Evolutionary conservation across 2,888 invertebrate species (phyloP).

Genomic region (Dioctria linearis): DNA sequence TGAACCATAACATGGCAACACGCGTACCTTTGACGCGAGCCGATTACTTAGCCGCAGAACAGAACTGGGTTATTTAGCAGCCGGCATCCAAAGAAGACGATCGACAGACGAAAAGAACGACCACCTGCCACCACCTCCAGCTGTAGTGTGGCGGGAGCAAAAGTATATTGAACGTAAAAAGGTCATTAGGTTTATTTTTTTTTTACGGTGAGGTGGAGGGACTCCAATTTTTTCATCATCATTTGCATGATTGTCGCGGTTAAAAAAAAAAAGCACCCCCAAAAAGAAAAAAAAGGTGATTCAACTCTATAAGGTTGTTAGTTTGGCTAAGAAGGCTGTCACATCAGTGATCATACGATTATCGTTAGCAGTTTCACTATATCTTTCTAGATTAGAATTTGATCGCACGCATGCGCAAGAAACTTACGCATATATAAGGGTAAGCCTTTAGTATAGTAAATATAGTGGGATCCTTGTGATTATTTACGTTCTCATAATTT

Average conservation of each 20-base stretch:
- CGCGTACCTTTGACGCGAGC: slow-evolving; percentile 5
- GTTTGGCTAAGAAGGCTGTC: too few species aligned
- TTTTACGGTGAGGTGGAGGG: too few species aligned
- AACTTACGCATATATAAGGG: too few species aligned
- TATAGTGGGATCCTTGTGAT: background rate
- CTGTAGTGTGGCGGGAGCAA: background rate
- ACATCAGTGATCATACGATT: too few species aligned
- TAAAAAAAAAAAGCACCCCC: background rate
- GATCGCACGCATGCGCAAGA: too few species aligned
- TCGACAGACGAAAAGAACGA: background rate
- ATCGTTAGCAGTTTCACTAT: too few species aligned
- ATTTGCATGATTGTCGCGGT: slow-evolving; percentile 15
- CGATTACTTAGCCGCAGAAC: slow-evolving; percentile 1
- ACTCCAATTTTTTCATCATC: background rate
- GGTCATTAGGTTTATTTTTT: too few species aligned
- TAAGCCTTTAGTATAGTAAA: too few species aligned
- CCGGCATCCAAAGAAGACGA: slow-evolving; percentile 11
- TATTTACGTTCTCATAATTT: slow-evolving; percentile 5
- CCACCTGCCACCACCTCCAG: slow-evolving; percentile 26
- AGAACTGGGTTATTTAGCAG: slow-evolving; percentile 26
- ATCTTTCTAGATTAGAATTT: too few species aligned
- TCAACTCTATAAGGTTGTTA: background rate
- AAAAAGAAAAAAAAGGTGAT: slow-evolving; percentile 7
- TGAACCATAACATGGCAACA: slow-evolving; percentile 1
- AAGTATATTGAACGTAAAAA: background rate